Conservation (phyloP, 1,140 invertebrate species). For the Dendroctonus ponderosae region DNA sequence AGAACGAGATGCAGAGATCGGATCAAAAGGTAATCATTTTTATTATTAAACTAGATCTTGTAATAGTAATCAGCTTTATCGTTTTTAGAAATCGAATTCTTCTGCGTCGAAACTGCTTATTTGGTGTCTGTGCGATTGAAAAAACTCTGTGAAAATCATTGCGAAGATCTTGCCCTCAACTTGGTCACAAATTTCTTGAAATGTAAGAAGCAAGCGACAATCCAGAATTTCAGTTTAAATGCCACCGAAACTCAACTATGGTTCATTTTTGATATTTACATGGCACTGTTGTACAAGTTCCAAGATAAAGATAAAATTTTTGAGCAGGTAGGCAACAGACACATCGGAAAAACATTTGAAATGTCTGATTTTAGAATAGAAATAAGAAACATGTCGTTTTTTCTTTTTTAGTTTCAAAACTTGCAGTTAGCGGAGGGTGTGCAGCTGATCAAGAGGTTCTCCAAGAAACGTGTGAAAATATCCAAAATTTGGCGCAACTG, state of each 20-base stretch:
- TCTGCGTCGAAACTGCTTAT: constrained; percentile 48
- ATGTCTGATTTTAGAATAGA: background rate
- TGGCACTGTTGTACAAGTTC: constrained; percentile 46
- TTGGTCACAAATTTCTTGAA: constrained; percentile 48
- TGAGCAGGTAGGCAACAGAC: constrained; percentile 38
- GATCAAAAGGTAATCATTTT: constrained; percentile 40
- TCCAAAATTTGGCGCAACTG: constrained; percentile 48
- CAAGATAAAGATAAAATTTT: constrained; percentile 43
- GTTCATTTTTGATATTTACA: constrained; percentile 50
- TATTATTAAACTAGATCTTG: constrained; percentile 2
- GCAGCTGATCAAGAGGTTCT: constrained; percentile 46
- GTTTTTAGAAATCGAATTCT: constrained; percentile 48
- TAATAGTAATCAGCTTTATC: constrained; percentile 10
- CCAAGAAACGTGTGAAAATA: constrained; percentile 46
- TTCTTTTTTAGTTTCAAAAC: constrained; percentile 45
- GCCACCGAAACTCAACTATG: constrained; percentile 47
- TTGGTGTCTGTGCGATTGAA: constrained; percentile 48
- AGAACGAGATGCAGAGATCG: constrained; percentile 40
- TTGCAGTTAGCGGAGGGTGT: constrained; percentile 43
- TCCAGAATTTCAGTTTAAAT: constrained; percentile 44
- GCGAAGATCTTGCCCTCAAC: constrained; percentile 49
- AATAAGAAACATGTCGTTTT: constrained; percentile 4
- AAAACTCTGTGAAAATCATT: constrained; percentile 49
- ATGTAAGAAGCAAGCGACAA: constrained; percentile 43
- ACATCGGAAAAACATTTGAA: background rate